Evolutionary conservation across 2,888 invertebrate species (phyloP), one percentile per base, ranked within the genome.

Genomic region (Proisotoma minuta): DNA sequence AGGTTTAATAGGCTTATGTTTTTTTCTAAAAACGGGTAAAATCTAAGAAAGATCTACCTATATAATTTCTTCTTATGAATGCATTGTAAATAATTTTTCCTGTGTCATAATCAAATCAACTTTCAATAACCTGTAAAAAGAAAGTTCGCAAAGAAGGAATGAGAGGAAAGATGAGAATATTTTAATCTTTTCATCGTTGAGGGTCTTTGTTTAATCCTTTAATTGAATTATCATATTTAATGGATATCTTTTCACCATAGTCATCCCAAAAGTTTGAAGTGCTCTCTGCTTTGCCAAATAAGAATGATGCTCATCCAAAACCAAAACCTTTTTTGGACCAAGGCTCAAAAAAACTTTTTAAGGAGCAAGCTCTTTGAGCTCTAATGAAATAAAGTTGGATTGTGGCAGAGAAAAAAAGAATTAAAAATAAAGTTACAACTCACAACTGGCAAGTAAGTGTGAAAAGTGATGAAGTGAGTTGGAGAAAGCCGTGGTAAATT

Each of bases 161-260:
- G n/a, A n/a, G n/a, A n/a, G n/a, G n/a, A n/a, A n/a, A n/a, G n/a
- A n/a, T n/a, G n/a, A n/a, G n/a, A n/a, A n/a, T n/a, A n/a, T n/a
- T n/a, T n/a, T n/a, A n/a, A n/a, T 51, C 27, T 23, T 24, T n/a
- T 49, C 49, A 4, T n/a, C 28, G 27, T 28, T 51, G 51, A 26
- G 51, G 51, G 51, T 51, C 51, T 24, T 51, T 51, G 26, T 43
- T 43, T 43, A 43, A 43, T 43, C 43, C 43, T 51, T 51, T 51
- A 51, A 51, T 51, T 51, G 51, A 51, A 51, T 51, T 51, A 51
- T 51, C 51, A 24, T 51, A 27, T 27, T 27, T 51, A 51, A 51
- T 51, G 51, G 26, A 27, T 51, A 26, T 27, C 51, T 27, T n/a
- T n/a, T 20, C 5, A 5, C 43, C 43, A 8, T 20, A 43, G n/a